Conservation (phyloP, 2,888 invertebrate genomes). For the Argynnis bischoffii region DNA sequence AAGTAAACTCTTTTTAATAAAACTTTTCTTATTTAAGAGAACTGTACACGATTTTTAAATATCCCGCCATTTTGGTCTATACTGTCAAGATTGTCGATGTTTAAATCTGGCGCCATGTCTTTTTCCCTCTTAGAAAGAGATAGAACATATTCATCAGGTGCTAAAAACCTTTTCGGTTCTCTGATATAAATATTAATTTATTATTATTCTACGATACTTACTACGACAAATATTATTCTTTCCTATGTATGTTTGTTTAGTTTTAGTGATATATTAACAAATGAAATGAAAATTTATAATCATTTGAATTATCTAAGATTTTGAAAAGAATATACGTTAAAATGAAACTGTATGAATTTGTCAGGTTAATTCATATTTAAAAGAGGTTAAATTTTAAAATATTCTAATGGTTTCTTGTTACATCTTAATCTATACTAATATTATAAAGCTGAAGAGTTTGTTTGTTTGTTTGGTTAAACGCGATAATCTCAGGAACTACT, state of each 20-base stretch:
- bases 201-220: too few species aligned
- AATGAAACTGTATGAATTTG: too few species aligned
- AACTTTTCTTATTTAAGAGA: background rate
- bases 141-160: slow-evolving; percentile 41
- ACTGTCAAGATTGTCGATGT: slow-evolving; percentile 54
- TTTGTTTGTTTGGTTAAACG: too few species aligned
- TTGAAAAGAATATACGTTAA: too few species aligned
- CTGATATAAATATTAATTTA: background rate
- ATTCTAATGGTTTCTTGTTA: too few species aligned
- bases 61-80: slow-evolving; percentile 54
- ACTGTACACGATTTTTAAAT: slow-evolving; percentile 44
- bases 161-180: slow-evolving; percentile 24
- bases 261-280: background rate
- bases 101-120: slow-evolving; percentile 60
- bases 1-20: background rate
- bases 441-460: too few species aligned
- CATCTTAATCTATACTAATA: too few species aligned
- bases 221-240: background rate
- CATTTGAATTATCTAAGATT: too few species aligned
- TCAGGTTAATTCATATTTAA: too few species aligned
- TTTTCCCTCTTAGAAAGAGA: slow-evolving; percentile 57
- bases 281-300: too few species aligned
- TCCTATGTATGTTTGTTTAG: background rate
- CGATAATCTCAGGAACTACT: too few species aligned
- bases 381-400: too few species aligned